phyloP scores from a whole-genome alignment of 1,140 invertebrate species.

The Cyclargus thomasi region DNA sequence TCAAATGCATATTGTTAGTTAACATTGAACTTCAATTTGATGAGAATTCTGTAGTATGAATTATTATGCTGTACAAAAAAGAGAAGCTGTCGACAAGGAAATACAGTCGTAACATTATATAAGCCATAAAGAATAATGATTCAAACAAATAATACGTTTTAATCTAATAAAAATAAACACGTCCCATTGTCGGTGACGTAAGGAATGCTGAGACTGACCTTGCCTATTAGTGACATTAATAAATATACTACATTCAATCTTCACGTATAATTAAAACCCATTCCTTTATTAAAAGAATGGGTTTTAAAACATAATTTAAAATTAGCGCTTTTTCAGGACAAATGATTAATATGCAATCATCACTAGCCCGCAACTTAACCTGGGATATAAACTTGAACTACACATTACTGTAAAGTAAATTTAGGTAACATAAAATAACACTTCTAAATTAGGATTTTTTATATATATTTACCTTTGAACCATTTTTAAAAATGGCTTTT shows the following conservation, averaged over 20 bases:
- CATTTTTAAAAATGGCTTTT: conserved; percentile 78
- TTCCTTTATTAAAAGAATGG: too few relatives aligned
- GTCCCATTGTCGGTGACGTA: conserved; percentile 51
- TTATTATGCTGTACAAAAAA: background rate
- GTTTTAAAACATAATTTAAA: conserved; percentile 26
- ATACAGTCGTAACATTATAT: background rate
- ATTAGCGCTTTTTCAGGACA: conserved; percentile 21
- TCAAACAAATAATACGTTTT: conserved; percentile 19
- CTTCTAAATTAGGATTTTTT: background rate
- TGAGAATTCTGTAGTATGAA: background rate
- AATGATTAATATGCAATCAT: background rate
- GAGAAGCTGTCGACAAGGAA: background rate
- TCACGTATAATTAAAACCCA: background rate
- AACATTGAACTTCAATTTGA: background rate
- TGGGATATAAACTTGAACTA: background rate
- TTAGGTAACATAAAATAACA: background rate
- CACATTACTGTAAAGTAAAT: background rate
- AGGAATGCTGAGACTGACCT: conserved; percentile 54
- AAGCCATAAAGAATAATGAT: conserved; percentile 18
- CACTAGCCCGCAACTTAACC: background rate
- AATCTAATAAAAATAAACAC: conserved; percentile 40
- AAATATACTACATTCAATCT: background rate
- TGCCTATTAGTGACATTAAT: conserved; percentile 46
- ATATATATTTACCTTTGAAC: conserved; percentile 76
- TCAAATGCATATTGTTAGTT: background rate